Evolutionary conservation across 2,113 vertebrate genomes (phyloP).

Genomic region (Urocolius indicus): DNA sequence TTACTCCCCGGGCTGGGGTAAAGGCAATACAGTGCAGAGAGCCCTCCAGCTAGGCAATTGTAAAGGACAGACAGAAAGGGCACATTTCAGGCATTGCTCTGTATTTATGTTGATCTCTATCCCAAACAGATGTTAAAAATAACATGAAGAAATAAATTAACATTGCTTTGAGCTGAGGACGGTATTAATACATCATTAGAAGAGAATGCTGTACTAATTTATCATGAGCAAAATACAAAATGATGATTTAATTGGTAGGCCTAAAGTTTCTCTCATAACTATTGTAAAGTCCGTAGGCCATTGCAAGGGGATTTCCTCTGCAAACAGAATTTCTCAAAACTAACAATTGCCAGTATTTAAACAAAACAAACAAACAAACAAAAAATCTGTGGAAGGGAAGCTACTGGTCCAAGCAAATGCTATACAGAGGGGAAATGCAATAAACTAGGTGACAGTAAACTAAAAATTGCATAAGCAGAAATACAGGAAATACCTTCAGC

Average conservation of each 20-base stretch:
- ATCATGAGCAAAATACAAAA: background rate
- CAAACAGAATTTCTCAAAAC: background rate
- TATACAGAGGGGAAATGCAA: background rate
- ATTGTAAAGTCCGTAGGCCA: background rate
- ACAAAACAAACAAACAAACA: constrained; percentile 1
- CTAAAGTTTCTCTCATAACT: background rate
- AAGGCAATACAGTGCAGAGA: background rate
- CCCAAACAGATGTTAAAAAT: background rate
- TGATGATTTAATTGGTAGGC: background rate
- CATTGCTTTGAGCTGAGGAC: background rate
- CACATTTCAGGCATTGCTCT: background rate
- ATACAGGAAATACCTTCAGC: background rate
- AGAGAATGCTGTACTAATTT: background rate
- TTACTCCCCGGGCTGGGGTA: background rate
- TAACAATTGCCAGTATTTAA: background rate
- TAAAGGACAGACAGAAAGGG: background rate
- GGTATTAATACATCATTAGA: background rate
- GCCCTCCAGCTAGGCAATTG: background rate
- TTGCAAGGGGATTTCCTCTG: constrained; percentile 8
- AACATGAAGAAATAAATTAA: constrained; percentile 7
- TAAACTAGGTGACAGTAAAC: background rate
- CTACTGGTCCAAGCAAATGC: background rate
- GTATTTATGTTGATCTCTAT: background rate
- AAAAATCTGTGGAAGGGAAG: background rate
- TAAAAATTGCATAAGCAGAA: background rate